Conservation (phyloP, 2,113 vertebrate species). For the Esox niger region DNA sequence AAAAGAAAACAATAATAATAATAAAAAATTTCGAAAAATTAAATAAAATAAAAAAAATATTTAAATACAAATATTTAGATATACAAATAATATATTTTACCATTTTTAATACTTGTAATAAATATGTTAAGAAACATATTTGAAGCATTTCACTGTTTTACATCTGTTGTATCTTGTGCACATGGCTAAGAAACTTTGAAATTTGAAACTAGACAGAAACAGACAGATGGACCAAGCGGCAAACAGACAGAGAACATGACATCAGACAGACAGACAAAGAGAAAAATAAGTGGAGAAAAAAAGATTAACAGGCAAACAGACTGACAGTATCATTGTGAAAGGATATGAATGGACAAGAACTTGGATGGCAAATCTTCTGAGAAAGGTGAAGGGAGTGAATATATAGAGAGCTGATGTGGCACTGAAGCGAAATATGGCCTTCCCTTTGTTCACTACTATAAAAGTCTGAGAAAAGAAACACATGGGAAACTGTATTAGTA, state of each 20-base stretch:
- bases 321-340: constrained; percentile 46
- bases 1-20: too few relatives aligned
- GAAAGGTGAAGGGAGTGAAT: constrained; percentile 90
- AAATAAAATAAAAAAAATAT: too few relatives aligned
- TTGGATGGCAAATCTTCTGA: constrained; percentile 89
- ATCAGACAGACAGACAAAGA: neutral
- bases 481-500: neutral
- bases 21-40: too few relatives aligned
- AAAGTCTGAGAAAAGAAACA: constrained; percentile 86
- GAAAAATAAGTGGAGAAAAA: neutral
- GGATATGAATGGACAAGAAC: constrained; percentile 99
- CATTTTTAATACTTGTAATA: too few relatives aligned
- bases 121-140: too few relatives aligned
- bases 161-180: too few relatives aligned
- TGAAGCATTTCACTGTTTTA: too few relatives aligned
- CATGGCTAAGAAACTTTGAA: too few relatives aligned
- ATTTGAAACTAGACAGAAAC: too few relatives aligned
- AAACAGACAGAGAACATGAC: neutral
- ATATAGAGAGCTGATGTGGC: constrained; percentile 93
- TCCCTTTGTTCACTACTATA: constrained; percentile 97
- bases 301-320: constrained; percentile 1
- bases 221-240: too few relatives aligned
- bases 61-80: too few relatives aligned
- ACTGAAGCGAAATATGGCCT: constrained; percentile 99
- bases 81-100: too few relatives aligned